These are phyloP conservation scores for Pavo muticus DNA, from an alignment of 2,113 vertebrate species.

Conservation along the genomic window DNA sequence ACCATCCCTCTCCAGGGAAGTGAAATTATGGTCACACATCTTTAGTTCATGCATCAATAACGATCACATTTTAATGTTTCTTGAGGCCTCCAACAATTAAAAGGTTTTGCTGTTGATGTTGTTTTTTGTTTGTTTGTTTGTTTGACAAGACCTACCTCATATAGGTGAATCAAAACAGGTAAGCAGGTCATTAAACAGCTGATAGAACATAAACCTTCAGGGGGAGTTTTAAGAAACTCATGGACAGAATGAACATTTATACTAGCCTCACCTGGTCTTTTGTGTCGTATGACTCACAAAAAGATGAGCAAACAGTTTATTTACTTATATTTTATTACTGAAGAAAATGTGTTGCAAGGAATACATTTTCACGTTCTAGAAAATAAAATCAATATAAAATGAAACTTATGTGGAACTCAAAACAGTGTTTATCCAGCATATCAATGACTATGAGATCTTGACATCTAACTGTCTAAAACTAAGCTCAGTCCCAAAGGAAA, in stretches of 20 bases:
- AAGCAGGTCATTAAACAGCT: background rate
- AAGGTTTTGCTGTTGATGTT: background rate
- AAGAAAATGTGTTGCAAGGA: background rate
- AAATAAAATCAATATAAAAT: constrained; percentile 26
- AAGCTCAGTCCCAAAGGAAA: background rate
- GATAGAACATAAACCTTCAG: background rate
- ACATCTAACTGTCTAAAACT: background rate
- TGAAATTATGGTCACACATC: constrained; percentile 49
- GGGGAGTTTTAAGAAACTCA: background rate
- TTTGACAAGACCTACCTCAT: background rate
- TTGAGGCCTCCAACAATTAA: background rate
- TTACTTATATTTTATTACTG: background rate
- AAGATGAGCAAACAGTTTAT: background rate
- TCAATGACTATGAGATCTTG: background rate
- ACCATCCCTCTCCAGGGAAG: constrained; percentile 41
- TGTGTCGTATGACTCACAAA: background rate
- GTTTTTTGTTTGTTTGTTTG: background rate
- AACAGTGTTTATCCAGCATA: background rate
- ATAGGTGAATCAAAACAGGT: background rate
- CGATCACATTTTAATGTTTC: constrained; percentile 47
- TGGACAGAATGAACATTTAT: background rate
- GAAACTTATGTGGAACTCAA: background rate
- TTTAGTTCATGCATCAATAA: constrained; percentile 45
- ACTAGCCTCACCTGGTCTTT: background rate
- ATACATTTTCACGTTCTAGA: background rate